Evolutionary conservation across 2,888 invertebrate species (phyloP).

Genomic region (Agonopterix subpropinquella): DNA sequence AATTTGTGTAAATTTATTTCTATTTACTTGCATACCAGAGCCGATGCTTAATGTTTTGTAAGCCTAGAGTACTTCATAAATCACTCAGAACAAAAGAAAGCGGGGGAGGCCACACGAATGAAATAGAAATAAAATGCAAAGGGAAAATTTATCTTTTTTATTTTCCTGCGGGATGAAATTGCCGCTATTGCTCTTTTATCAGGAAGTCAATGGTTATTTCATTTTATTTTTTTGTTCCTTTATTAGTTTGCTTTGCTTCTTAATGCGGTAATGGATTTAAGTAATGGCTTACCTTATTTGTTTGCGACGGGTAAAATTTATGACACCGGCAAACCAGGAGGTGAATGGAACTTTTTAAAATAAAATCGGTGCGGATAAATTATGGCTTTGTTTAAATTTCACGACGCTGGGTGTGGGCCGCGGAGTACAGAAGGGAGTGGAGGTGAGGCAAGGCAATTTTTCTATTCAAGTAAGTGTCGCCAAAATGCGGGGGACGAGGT

Average conservation of each 20-base stretch:
- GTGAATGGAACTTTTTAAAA: too few relatives aligned
- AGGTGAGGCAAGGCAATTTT: too few relatives aligned
- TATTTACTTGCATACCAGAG: conserved; percentile 33
- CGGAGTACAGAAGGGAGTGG: too few relatives aligned
- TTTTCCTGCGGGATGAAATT: conserved; percentile 24
- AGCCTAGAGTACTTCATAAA: conserved; percentile 48
- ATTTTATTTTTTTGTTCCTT: conserved; percentile 19
- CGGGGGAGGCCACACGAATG: conserved; percentile 29
- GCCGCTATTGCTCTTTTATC: conserved; percentile 31
- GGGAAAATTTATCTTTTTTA: conserved; percentile 34
- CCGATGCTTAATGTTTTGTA: conserved; percentile 47
- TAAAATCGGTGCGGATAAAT: too few relatives aligned
- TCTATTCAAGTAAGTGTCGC: too few relatives aligned
- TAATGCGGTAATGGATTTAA: conserved; percentile 12
- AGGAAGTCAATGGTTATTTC: conserved; percentile 30
- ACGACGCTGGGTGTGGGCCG: too few relatives aligned
- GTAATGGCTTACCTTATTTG: conserved; percentile 2
- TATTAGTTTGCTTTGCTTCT: conserved; percentile 17
- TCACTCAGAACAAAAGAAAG: conserved; percentile 44
- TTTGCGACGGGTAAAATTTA: background rate
- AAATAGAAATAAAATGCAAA: conserved; percentile 39
- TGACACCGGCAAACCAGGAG: too few relatives aligned
- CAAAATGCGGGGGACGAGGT: too few relatives aligned
- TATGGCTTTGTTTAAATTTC: too few relatives aligned
- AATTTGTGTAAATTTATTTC: conserved; percentile 22